Evolutionary conservation across 2,113 vertebrate genomes (phyloP).

Genomic region (Falcunculus frontatus): DNA sequence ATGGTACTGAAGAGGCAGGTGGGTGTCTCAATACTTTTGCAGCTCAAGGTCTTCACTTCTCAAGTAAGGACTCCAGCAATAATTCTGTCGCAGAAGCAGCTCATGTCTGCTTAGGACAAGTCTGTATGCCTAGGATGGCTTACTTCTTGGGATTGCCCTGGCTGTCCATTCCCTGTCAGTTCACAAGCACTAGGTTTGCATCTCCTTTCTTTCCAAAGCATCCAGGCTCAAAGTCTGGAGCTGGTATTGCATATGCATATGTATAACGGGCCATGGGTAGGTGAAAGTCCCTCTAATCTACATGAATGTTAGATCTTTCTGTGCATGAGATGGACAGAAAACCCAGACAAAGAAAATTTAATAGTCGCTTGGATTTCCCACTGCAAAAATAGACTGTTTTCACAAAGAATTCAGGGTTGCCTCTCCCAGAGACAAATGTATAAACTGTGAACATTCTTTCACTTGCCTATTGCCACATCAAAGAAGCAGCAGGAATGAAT

Average conservation of each 20-base stretch:
- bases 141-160: background rate
- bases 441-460: slow-evolving; percentile 44
- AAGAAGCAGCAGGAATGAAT: background rate
- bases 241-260: background rate
- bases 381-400: background rate
- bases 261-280: background rate
- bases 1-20: background rate
- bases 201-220: background rate
- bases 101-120: background rate
- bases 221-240: rapidly evolving
- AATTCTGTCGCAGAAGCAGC: background rate
- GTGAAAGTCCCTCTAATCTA: background rate
- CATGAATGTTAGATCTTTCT: background rate
- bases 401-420: background rate
- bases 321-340: background rate
- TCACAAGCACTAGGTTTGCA: background rate
- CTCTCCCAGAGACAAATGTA: background rate
- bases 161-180: background rate
- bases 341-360: background rate
- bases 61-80: background rate
- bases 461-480: slow-evolving; percentile 9
- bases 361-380: background rate
- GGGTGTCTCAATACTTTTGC: background rate
- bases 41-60: background rate
- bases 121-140: background rate